Base-by-base conservation (phyloP, 2,888 invertebrate genomes). In the Ophion costatus region DNA sequence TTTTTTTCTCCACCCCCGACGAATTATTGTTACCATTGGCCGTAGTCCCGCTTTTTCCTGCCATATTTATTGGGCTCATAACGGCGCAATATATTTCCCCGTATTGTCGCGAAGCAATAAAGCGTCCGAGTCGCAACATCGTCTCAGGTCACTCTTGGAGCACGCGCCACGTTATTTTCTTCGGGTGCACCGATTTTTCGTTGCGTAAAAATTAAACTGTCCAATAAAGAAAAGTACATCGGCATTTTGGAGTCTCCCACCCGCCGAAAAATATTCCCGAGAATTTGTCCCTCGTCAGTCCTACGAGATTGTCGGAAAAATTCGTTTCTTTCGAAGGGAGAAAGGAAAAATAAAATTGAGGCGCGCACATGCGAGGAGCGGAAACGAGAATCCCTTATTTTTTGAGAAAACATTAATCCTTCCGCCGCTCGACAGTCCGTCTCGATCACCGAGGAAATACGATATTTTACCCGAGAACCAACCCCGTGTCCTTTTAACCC, bases 391-490 rank as follows among this genome's bases (percentile, higher is more conserved):
- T 14, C 9, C 57, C 57, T 59, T 80, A 73, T 80, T 74, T 83
- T 74, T 78, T 61, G 45, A 57, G 57, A 57, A 69, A 69, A 86
- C 73, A 64, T 61, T 42, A 80, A 86, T 80, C 86, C 85, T 83
- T 85, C 81, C 79, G 80, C 77, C 67, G 66, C 70, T 73, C 56
- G 5, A n/a, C 45, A 17, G 56, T 24, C 61, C n/a, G 56, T 20
- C 69, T 38, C 33, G 14, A 22, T 42, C 17, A 42, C 4, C 22
- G 29, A 42, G 29, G 84, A 80, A 84, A 84, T 56, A 73, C 84
- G 83, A 86, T 84, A 82, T 86, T 87, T 59, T 86, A 66, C 63
- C 69, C 77, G 63, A 57, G 63, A 84, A 85, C 70, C 81, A 70
- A 84, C 82, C 80, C 70, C 80, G 20, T 20, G 20, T 59, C 20